Percentiles rank a stretch among this genome's conserved stretches.
Conservation (phyloP, 2,113 vertebrate species). For the Leucosticte australis region DNA sequence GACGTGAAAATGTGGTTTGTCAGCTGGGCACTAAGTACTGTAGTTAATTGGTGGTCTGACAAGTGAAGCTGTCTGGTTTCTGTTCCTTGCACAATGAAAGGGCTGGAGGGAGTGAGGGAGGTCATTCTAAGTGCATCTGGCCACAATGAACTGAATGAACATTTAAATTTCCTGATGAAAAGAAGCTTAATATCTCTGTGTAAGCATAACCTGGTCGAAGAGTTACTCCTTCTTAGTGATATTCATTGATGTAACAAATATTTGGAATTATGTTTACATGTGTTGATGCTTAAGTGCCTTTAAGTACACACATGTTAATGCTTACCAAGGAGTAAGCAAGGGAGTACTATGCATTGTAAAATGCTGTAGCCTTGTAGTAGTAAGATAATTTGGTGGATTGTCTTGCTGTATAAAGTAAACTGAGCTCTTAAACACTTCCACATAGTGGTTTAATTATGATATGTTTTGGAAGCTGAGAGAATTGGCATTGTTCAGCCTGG, state of each 20-base stretch:
- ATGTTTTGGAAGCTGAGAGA: background rate
- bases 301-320: background rate
- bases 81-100: background rate
- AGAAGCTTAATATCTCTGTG: background rate
- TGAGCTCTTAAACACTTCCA: background rate
- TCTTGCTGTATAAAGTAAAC: background rate
- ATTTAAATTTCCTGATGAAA: background rate
- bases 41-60: background rate
- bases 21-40: conserved; percentile 38
- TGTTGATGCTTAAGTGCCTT: background rate
- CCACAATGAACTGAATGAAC: background rate
- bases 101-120: background rate
- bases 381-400: background rate
- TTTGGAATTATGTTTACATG: background rate
- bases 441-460: background rate
- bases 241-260: background rate
- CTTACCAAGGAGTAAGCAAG: too few species aligned
- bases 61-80: background rate
- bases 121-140: background rate
- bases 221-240: background rate
- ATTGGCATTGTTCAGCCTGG: background rate
- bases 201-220: background rate
- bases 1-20: conserved; percentile 41
- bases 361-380: background rate
- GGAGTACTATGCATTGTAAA: background rate